phyloP scores from a whole-genome alignment of 2,888 invertebrate genomes.

The Seira ritae region DNA sequence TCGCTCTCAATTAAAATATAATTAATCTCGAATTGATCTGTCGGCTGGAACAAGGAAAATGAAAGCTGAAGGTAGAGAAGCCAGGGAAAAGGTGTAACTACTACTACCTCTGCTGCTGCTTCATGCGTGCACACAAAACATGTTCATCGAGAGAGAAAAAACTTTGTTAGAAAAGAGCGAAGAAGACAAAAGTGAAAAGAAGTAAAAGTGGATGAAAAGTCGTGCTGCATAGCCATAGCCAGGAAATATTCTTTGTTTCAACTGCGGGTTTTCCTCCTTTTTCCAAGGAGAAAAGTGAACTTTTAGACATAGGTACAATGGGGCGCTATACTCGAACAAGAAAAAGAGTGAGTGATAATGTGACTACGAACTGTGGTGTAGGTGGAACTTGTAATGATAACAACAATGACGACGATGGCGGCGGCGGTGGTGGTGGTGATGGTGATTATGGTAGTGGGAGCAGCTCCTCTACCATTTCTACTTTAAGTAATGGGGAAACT shows the following conservation, averaged over 20 bases:
- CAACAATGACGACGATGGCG: slow-evolving; percentile 2
- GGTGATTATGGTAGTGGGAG: slow-evolving; percentile 33
- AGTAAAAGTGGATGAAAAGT: slow-evolving; percentile 27
- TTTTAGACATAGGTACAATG: slow-evolving; percentile 44
- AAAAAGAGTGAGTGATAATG: slow-evolving; percentile 41
- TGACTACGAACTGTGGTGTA: slow-evolving; percentile 32
- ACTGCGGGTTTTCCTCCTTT: slow-evolving; percentile 26
- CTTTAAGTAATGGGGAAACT: slow-evolving; percentile 58
- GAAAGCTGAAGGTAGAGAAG: neutral
- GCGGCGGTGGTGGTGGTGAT: slow-evolving; percentile 25
- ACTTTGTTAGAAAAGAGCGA: neutral
- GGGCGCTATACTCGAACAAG: slow-evolving; percentile 40
- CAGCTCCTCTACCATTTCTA: slow-evolving; percentile 36
- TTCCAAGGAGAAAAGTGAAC: slow-evolving; percentile 12
- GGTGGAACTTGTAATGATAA: slow-evolving; percentile 25
- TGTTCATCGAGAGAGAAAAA: slow-evolving; percentile 10
- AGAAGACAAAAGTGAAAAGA: neutral
- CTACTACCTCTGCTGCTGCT: no score
- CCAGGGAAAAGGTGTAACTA: neutral
- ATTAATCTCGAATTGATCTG: slow-evolving; percentile 56
- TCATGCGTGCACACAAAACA: no score
- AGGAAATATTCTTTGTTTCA: slow-evolving; percentile 9
- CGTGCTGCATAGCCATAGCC: neutral
- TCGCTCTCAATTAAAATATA: slow-evolving; percentile 61
- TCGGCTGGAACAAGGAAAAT: slow-evolving; percentile 17